Conservation (phyloP, 2,888 invertebrate species). For the Tigriopus californicus region DNA sequence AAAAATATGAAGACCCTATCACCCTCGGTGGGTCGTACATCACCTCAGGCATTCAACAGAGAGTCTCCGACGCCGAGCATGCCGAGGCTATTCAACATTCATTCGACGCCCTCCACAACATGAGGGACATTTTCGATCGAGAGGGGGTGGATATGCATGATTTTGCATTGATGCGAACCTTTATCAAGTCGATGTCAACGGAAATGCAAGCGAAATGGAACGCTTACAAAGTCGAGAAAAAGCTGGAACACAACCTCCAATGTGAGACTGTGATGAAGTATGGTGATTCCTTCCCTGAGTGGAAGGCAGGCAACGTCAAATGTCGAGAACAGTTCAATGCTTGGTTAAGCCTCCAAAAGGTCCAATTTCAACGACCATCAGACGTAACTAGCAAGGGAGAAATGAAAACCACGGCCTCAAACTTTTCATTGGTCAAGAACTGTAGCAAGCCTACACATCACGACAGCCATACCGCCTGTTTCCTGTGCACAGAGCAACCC, state of each 20-base stretch:
- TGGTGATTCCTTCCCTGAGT: not conserved
- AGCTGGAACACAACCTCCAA: not conserved
- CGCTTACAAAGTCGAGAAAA: not conserved
- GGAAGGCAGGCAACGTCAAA: not conserved
- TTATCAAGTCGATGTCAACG: not conserved
- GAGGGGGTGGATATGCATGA: not conserved
- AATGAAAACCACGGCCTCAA: too few relatives aligned
- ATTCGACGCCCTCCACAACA: not conserved
- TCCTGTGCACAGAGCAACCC: too few relatives aligned
- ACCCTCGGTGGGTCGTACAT: not conserved
- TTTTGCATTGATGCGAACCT: not conserved
- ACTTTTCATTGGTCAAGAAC: too few relatives aligned
- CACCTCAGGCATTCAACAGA: not conserved
- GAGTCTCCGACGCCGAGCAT: not conserved
- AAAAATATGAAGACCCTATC: not conserved
- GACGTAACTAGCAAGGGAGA: too few relatives aligned
- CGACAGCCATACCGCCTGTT: too few relatives aligned
- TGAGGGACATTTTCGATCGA: not conserved
- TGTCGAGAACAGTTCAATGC: not conserved
- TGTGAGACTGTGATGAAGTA: too few relatives aligned
- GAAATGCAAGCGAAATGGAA: not conserved
- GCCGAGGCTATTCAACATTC: not conserved
- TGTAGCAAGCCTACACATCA: too few relatives aligned
- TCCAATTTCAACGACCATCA: too few relatives aligned
- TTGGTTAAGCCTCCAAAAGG: not conserved